Evolutionary conservation across 1,140 invertebrate species (phyloP), one percentile per base, ranked within the genome.

Genomic region (Diprion similis): DNA sequence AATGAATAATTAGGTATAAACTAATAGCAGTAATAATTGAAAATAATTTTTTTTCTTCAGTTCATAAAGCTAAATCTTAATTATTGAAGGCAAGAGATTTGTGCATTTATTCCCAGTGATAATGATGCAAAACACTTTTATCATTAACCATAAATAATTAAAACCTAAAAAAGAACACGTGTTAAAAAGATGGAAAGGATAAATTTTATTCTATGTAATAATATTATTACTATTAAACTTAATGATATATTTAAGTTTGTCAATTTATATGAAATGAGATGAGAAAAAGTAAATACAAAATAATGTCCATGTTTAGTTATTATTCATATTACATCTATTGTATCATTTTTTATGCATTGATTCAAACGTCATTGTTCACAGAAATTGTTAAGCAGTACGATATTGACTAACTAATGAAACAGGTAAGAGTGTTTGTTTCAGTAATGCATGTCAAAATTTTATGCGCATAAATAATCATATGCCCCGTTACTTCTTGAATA

Each of bases 181-280:
- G 24, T 37, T 7, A 59, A 59, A 59, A 59, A 74, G 67, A n/a
- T 7, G 74, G 51, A 47, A 72, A 77, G 64, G 59, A 76, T 72
- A 67, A 75, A 65, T 68, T 79, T 77, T 73, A 75, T 78, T 73
- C 73, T 77, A 77, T 75, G 74, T 79, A 72, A 74, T 77, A 76
- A 74, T 77, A 76, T 78, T 75, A 79, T 80, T 80, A 82, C 75
- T 75, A 75, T 78, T 75, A 69, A 76, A 68, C 75, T 81, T 72
- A 82, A 81, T 82, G 72, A 80, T 82, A 75, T 73, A 76, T 76
- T 80, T 83, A 83, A 83, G 79, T 82, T 82, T 71, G 77, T 82
- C 78, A 71, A 80, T 83, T 81, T 81, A 83, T 82, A 82, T 80
- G 77, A 75, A 73, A 79, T 78, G 78, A 79, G 72, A 77, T 71